A percentile compares a stretch with the other conserved stretches of the same genome.
phyloP scores from a whole-genome alignment of 2,797 vertebrate species.

The Serranus cabrilla region DNA sequence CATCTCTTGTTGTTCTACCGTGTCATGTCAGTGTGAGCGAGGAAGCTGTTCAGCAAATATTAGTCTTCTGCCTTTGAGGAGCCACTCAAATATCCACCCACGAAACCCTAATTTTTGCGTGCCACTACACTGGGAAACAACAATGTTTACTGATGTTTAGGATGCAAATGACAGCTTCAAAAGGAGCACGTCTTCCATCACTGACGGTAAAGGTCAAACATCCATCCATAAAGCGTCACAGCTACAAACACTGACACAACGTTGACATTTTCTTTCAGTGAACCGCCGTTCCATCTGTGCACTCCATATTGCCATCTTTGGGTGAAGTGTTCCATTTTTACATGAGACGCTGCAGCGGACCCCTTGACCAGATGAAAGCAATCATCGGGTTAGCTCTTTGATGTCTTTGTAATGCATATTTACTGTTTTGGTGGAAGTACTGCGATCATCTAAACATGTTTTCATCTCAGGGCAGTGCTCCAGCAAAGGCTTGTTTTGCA shows the following conservation, averaged over 20 bases:
- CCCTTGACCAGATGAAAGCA: slow-evolving; percentile 83
- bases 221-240: slow-evolving; percentile 70
- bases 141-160: slow-evolving; percentile 49
- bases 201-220: slow-evolving; percentile 69
- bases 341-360: slow-evolving; percentile 67
- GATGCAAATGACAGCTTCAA: slow-evolving; percentile 49
- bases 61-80: slow-evolving; percentile 30
- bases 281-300: slow-evolving; percentile 63
- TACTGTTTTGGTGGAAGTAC: slow-evolving; percentile 68
- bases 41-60: slow-evolving; percentile 52
- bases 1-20: slow-evolving; percentile 47
- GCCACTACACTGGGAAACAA: slow-evolving; percentile 29
- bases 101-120: slow-evolving; percentile 14
- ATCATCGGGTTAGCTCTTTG: slow-evolving; percentile 73
- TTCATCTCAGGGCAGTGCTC: slow-evolving; percentile 64
- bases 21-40: slow-evolving; percentile 24
- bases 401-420: slow-evolving; percentile 81
- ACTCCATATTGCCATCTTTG: slow-evolving; percentile 68
- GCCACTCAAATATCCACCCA: slow-evolving; percentile 25
- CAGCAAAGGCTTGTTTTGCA: slow-evolving; percentile 62
- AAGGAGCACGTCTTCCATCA: slow-evolving; percentile 49
- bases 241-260: slow-evolving; percentile 69
- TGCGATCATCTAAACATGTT: slow-evolving; percentile 68
- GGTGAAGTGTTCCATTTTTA: slow-evolving; percentile 74
- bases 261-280: slow-evolving; percentile 71